Evolutionary conservation across 2,797 vertebrate species (phyloP).

Genomic region (Mus caroli): DNA sequence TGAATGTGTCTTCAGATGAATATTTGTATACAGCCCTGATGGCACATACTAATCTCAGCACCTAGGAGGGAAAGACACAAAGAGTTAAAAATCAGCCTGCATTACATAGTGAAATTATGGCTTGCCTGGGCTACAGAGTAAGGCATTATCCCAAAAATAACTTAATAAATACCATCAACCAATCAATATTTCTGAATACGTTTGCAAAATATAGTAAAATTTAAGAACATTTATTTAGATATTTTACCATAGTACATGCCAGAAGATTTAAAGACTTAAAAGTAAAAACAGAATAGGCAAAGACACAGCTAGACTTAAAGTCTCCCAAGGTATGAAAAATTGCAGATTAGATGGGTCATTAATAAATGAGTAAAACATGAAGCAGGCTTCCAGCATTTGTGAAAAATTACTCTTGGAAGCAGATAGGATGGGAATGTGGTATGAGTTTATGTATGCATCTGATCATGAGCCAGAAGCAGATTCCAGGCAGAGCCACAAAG

Average conservation of each 20-base stretch:
- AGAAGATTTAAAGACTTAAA: slow-evolving; percentile 11
- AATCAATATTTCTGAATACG: neutral
- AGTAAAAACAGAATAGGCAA: slow-evolving; percentile 41
- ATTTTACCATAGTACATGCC: neutral
- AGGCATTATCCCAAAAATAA: neutral
- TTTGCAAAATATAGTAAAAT: neutral
- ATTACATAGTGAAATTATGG: neutral
- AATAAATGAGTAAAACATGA: slow-evolving; percentile 71
- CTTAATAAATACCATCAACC: neutral
- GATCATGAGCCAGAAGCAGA: slow-evolving; percentile 74
- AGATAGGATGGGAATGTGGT: slow-evolving; percentile 73
- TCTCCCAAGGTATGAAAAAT: slow-evolving; percentile 76
- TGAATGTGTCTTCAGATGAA: slow-evolving; percentile 5
- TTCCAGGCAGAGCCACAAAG: slow-evolving; percentile 77
- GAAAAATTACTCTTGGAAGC: slow-evolving; percentile 77
- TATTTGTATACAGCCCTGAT: neutral
- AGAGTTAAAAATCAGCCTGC: neutral
- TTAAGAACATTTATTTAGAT: slow-evolving; percentile 41
- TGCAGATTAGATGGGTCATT: slow-evolving; percentile 75
- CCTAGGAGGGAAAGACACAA: neutral
- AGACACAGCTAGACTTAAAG: slow-evolving; percentile 60
- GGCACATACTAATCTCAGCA: neutral
- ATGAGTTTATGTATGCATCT: slow-evolving; percentile 76
- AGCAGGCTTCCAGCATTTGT: slow-evolving; percentile 67
- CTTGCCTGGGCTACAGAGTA: neutral